phyloP scores from a whole-genome alignment of 2,113 vertebrate genomes.

The Xenopus tropicalis region DNA sequence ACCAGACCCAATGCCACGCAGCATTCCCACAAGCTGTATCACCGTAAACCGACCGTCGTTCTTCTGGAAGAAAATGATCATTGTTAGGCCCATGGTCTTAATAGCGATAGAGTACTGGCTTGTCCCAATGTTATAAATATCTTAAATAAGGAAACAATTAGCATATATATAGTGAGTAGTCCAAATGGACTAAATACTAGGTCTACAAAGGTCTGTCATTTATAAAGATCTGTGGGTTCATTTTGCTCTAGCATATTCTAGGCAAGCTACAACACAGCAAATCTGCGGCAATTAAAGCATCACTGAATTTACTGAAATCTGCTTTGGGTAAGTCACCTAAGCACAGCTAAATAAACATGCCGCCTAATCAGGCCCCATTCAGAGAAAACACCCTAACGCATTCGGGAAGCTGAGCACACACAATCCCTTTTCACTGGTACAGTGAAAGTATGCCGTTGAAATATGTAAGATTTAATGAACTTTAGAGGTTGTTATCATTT shows the following conservation, averaged over 20 bases:
- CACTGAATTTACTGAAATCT: conserved; percentile 18
- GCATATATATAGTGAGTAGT: too few relatives aligned
- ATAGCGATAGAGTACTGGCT: too few relatives aligned
- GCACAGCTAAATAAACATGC: neutral
- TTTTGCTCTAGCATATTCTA: neutral
- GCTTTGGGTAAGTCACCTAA: conserved; percentile 13
- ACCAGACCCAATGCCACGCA: conserved; percentile 91
- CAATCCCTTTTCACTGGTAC: neutral
- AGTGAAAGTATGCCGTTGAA: neutral
- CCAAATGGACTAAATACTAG: too few relatives aligned
- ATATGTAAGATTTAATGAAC: neutral
- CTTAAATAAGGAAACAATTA: too few relatives aligned
- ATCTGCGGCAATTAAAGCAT: conserved; percentile 9
- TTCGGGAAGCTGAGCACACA: neutral
- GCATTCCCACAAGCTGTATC: conserved; percentile 95
- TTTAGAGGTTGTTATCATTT: neutral
- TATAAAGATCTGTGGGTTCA: too few relatives aligned
- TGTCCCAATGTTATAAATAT: too few relatives aligned
- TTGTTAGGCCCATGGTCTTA: conserved; percentile 22
- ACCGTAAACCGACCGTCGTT: conserved; percentile 96
- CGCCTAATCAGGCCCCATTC: neutral
- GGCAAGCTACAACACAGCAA: conserved; percentile 14
- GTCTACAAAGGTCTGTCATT: too few relatives aligned
- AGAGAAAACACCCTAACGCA: neutral
- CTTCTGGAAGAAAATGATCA: conserved; percentile 69